These are phyloP conservation scores for Clivina fossor DNA, from an alignment of 2,888 invertebrate genomes.

Conservation along the genomic window DNA sequence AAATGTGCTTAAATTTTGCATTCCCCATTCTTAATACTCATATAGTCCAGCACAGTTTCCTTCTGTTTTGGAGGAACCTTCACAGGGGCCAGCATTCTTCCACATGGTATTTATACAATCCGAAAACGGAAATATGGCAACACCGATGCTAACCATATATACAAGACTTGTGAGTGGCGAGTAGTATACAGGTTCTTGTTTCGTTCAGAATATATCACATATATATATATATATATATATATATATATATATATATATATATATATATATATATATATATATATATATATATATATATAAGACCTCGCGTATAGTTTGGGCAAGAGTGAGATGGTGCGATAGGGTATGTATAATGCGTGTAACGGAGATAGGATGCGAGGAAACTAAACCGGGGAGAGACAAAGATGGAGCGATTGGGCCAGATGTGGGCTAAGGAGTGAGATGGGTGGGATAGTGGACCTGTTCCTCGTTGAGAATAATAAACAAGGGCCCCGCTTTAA, in stretches of 20 bases:
- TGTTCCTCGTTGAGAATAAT: conserved; percentile 50
- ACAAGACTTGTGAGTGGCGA: no score
- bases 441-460: conserved; percentile 36
- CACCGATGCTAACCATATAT: conserved; percentile 36
- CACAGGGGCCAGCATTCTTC: no score
- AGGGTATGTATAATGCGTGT: not conserved
- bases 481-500: conserved; percentile 52
- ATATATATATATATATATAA: no score
- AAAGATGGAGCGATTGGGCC: conserved; percentile 1
- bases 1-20: no score
- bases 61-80: no score
- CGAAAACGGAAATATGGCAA: conserved; percentile 31
- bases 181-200: conserved; percentile 44
- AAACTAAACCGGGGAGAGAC: conserved; percentile 25
- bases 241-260: not conserved
- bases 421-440: not conserved
- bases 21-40: no score
- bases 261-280: no score
- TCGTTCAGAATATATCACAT: conserved; percentile 45
- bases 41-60: no score
- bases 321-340: conserved; percentile 11
- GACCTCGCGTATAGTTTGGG: conserved; percentile 21
- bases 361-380: conserved; percentile 24
- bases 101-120: no score
- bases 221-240: conserved; percentile 38